Evolutionary conservation across 2,888 invertebrate species (phyloP).

Genomic region (Andrena haemorrhoa): DNA sequence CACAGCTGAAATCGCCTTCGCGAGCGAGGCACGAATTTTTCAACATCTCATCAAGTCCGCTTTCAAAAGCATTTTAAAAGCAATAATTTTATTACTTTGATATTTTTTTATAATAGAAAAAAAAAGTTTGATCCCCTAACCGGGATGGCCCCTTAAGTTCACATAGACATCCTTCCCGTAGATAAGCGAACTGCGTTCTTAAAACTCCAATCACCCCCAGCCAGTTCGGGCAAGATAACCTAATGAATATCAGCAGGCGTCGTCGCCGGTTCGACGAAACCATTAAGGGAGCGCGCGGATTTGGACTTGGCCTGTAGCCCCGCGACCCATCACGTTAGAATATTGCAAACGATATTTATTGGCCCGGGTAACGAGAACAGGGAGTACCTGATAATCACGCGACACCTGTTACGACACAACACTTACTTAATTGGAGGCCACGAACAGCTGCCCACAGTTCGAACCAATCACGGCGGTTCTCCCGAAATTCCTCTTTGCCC

Average conservation of each 20-base stretch:
- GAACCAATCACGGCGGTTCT: slow-evolving; percentile 73
- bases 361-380: slow-evolving; percentile 31
- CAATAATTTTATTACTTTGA: too few relatives aligned
- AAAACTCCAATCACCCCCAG: too few relatives aligned
- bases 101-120: too few relatives aligned
- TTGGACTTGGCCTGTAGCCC: background rate
- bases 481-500: slow-evolving; percentile 69
- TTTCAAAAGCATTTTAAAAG: too few relatives aligned
- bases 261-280: background rate
- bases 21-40: too few relatives aligned
- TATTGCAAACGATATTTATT: slow-evolving; percentile 69
- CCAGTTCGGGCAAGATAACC: background rate
- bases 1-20: too few relatives aligned
- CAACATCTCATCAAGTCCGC: too few relatives aligned
- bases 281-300: background rate
- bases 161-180: too few relatives aligned
- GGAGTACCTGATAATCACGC: slow-evolving; percentile 70
- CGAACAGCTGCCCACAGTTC: slow-evolving; percentile 73
- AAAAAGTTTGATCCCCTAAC: too few relatives aligned
- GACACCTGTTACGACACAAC: slow-evolving; percentile 77
- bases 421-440: slow-evolving; percentile 73
- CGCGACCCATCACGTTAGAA: slow-evolving; percentile 52
- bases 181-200: too few relatives aligned
- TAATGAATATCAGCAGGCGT: background rate
- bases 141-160: too few relatives aligned